These are phyloP conservation scores for Marcusenius ussheri DNA, from an alignment of 2,113 vertebrate genomes.

Conservation along the genomic window DNA sequence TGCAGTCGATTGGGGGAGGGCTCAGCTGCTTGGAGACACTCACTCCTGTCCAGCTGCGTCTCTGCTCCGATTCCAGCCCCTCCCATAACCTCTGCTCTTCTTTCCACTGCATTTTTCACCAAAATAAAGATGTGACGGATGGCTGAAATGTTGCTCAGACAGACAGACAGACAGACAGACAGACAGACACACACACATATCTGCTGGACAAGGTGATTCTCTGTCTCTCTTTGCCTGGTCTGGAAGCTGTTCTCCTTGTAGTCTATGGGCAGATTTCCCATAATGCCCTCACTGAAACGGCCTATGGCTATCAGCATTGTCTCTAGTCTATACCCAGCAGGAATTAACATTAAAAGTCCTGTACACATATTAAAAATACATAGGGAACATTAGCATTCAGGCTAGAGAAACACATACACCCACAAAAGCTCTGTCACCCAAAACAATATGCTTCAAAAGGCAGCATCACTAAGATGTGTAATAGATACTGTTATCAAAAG, in stretches of 20 bases:
- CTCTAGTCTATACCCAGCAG: background rate
- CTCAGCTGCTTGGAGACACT: background rate
- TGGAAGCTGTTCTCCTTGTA: background rate
- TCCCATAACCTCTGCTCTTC: background rate
- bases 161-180: no score
- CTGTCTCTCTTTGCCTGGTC: background rate
- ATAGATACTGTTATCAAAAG: background rate
- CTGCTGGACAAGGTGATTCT: background rate
- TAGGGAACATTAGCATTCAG: background rate
- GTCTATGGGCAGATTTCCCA: background rate
- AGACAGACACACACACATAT: no score
- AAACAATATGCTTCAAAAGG: background rate
- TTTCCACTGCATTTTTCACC: background rate
- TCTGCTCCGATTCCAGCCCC: background rate
- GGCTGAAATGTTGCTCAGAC: background rate
- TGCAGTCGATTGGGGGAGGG: conserved; percentile 16
- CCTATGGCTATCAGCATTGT: background rate
- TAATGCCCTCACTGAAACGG: background rate
- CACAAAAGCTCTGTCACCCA: background rate
- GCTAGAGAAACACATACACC: background rate
- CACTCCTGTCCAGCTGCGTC: background rate
- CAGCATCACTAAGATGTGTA: background rate
- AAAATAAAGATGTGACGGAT: background rate
- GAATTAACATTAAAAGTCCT: background rate
- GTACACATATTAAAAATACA: background rate